These are phyloP conservation scores for Misgurnus anguillicaudatus DNA, from an alignment of 2,113 vertebrate genomes.

Conservation along the genomic window DNA sequence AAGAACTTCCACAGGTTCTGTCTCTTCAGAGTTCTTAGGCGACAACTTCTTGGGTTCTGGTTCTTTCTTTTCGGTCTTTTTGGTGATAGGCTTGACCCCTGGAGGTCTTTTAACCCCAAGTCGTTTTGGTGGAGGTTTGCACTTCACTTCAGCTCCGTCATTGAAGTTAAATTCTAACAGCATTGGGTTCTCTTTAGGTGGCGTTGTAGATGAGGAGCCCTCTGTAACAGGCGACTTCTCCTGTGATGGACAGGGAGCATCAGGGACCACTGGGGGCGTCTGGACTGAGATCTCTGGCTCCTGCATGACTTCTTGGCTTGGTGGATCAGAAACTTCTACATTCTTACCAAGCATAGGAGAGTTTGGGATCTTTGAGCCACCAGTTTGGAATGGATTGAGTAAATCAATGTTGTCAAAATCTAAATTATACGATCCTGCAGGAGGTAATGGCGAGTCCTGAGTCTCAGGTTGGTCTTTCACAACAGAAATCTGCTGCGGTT, in stretches of 20 bases:
- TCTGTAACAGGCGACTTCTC: not conserved
- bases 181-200: constrained; percentile 59
- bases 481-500: constrained; percentile 52
- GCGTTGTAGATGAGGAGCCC: constrained; percentile 10
- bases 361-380: constrained; percentile 65
- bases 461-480: not conserved
- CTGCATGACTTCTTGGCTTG: not conserved
- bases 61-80: constrained; percentile 56
- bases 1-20: constrained; percentile 39
- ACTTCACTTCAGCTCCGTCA: constrained; percentile 61
- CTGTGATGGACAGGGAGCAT: not conserved
- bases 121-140: constrained; percentile 72
- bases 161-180: constrained; percentile 83
- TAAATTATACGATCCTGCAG: constrained; percentile 62
- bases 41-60: constrained; percentile 15
- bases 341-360: constrained; percentile 56
- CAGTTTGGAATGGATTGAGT: constrained; percentile 65
- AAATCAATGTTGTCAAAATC: constrained; percentile 66
- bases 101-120: constrained; percentile 70
- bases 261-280: not conserved
- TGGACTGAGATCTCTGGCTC: constrained; percentile 52
- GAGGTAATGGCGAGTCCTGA: constrained; percentile 52
- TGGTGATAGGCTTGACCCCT: constrained; percentile 64
- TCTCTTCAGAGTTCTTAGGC: constrained; percentile 3
- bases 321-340: not conserved